These are phyloP conservation scores for Nesometra sesokonis DNA, from an alignment of 35 echinoderm and acorn worm species.

Conservation along the genomic window DNA sequence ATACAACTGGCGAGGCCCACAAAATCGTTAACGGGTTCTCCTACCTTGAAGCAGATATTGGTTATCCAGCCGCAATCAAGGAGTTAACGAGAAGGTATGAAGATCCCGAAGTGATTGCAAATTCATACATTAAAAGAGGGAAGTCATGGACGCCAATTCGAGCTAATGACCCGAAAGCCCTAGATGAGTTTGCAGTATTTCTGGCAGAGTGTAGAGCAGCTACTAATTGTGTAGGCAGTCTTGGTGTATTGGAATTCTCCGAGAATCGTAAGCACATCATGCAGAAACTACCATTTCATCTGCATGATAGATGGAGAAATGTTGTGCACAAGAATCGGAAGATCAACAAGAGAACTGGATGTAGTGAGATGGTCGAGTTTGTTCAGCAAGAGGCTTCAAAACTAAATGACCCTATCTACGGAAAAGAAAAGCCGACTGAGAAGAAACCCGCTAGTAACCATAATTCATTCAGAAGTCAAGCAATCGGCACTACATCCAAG, in stretches of 20 bases:
- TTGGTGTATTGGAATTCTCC: constrained; percentile 14
- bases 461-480: neutral
- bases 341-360: constrained; percentile 1
- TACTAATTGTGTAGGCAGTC: constrained; percentile 26
- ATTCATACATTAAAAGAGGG: constrained; percentile 20
- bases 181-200: constrained; percentile 31
- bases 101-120: constrained; percentile 29
- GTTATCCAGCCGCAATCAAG: constrained; percentile 31
- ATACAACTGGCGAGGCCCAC: constrained; percentile 21
- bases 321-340: constrained; percentile 10
- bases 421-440: neutral
- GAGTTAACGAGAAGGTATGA: constrained; percentile 29
- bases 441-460: neutral
- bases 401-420: constrained; percentile 26
- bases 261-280: constrained; percentile 4
- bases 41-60: constrained; percentile 23
- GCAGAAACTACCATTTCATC: constrained; percentile 11
- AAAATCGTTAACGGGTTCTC: constrained; percentile 34
- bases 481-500: neutral
- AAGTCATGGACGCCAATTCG: constrained; percentile 11
- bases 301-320: constrained; percentile 43
- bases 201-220: constrained; percentile 26
- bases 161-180: constrained; percentile 34
- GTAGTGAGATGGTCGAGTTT: constrained; percentile 11
- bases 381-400: neutral